Conservation (phyloP, 1,140 invertebrate species). For the Thaumatotibia leucotreta region DNA sequence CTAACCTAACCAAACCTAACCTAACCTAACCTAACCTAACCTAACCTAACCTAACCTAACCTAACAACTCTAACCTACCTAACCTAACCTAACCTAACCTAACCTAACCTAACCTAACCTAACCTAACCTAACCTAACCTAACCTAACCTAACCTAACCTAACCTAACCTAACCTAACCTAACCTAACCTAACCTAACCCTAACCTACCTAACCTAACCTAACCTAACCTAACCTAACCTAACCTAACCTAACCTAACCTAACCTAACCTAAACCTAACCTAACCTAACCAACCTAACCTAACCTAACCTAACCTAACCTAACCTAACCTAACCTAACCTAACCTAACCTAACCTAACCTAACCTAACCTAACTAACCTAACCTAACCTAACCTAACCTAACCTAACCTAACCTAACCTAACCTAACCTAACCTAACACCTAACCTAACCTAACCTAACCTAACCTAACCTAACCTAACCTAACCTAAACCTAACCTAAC, state of each 20-base stretch:
- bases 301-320: background rate
- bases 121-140: background rate
- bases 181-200: no score
- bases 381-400: background rate
- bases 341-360: background rate
- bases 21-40: background rate
- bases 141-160: background rate
- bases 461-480: constrained; percentile 14
- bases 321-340: background rate
- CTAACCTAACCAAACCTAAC: no score
- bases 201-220: background rate
- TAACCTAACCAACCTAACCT: background rate
- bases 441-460: background rate
- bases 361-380: no score
- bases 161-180: background rate
- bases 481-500: constrained; percentile 5
- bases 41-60: background rate
- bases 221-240: background rate
- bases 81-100: constrained; percentile 8
- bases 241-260: background rate
- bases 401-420: background rate
- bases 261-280: background rate
- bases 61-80: background rate
- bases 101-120: background rate
- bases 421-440: background rate